Conservation (phyloP, 2,113 vertebrate genomes). For the Labeo catla region DNA sequence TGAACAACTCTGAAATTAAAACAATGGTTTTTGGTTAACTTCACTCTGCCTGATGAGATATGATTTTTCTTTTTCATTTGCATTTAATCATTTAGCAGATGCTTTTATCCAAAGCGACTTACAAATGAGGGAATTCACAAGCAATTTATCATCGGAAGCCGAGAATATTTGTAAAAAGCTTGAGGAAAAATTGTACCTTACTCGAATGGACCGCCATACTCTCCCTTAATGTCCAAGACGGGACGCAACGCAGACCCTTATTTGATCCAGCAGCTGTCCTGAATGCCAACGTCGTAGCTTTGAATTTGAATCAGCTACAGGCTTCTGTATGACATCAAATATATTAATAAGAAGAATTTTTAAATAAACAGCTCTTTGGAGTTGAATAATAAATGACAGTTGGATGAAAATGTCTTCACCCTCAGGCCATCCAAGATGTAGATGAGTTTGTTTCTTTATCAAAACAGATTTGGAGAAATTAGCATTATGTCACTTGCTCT, state of each 20-base stretch:
- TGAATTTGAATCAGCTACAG: not conserved
- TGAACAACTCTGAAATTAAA: slow-evolving; percentile 51
- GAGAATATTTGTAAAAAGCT: not conserved
- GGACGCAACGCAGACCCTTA: not conserved
- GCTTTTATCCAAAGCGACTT: not conserved
- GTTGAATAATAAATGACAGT: too few species aligned
- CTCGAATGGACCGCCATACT: not conserved
- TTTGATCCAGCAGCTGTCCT: not conserved
- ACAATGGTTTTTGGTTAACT: slow-evolving; percentile 49
- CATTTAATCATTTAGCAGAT: slow-evolving; percentile 15
- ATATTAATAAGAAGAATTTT: not conserved
- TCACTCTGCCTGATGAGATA: slow-evolving; percentile 36
- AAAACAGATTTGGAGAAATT: too few species aligned
- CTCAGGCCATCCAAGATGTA: too few species aligned
- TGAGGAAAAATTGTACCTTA: not conserved
- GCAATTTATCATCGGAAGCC: not conserved
- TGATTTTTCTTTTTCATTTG: slow-evolving; percentile 12
- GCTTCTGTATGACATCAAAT: not conserved
- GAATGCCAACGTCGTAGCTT: not conserved
- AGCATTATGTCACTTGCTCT: too few species aligned
- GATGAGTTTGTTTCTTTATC: too few species aligned
- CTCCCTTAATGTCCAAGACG: not conserved
- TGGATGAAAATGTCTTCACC: too few species aligned
- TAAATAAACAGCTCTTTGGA: too few species aligned
- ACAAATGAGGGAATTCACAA: not conserved